phyloP scores from a whole-genome alignment of 30 jellyfish, hydroid and myxozoan species.

The Sanderia malayensis region DNA sequence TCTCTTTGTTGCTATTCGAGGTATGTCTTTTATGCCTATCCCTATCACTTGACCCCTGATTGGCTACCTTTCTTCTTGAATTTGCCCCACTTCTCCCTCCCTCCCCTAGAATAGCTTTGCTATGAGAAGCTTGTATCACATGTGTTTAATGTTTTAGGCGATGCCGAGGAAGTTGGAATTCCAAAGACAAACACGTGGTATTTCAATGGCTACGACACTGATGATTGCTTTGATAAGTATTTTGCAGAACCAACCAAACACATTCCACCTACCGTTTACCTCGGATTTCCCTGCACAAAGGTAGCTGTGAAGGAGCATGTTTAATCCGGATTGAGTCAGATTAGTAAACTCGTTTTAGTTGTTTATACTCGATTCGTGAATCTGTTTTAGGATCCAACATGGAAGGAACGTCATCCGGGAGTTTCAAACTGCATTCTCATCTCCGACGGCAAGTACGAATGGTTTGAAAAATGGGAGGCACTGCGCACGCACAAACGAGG shows the following conservation, averaged over 20 bases:
- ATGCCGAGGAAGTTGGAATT: slow-evolving; percentile 84
- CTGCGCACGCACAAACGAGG: slow-evolving; percentile 89
- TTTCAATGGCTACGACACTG: slow-evolving; percentile 85
- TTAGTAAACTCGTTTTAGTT: neutral
- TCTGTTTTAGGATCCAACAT: slow-evolving; percentile 74
- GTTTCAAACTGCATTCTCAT: slow-evolving; percentile 81
- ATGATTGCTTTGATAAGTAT: slow-evolving; percentile 74
- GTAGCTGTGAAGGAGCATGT: slow-evolving; percentile 7
- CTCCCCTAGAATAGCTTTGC: no score
- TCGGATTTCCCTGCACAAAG: slow-evolving; percentile 90
- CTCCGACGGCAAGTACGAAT: slow-evolving; percentile 87
- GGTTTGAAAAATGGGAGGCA: slow-evolving; percentile 87
- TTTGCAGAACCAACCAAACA: slow-evolving; percentile 78
- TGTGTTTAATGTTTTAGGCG: slow-evolving; percentile 41
- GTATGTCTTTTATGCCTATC: no score
- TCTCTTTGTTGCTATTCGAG: slow-evolving; percentile 81
- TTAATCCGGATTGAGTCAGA: neutral
- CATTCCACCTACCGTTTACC: slow-evolving; percentile 81
- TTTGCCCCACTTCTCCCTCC: no score
- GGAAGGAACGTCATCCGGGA: slow-evolving; percentile 86
- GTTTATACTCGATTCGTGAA: neutral
- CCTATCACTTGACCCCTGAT: no score
- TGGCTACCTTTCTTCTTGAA: no score
- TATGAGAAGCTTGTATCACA: no score
- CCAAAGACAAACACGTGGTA: slow-evolving; percentile 94